phyloP scores from a whole-genome alignment of 2,797 vertebrate genomes.

The Liparis tanakae region DNA sequence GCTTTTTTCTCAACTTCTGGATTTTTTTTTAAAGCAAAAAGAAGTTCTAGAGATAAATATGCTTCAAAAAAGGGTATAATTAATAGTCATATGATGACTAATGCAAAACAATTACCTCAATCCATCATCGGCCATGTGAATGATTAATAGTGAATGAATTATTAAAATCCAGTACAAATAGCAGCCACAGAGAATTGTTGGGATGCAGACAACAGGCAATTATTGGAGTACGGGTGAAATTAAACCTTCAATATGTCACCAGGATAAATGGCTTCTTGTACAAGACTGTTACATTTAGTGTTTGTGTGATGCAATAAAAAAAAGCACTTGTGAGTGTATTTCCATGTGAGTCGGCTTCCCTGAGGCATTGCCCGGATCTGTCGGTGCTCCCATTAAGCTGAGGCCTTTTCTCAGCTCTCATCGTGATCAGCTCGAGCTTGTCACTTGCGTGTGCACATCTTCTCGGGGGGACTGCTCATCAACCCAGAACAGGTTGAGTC shows the following conservation, averaged over 20 bases:
- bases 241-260: not conserved
- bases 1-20: not conserved
- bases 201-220: not conserved
- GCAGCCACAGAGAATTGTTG: not conserved
- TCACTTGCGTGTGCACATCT: constrained; percentile 57
- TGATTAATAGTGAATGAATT: not conserved
- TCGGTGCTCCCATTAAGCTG: constrained; percentile 55
- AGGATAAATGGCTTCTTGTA: not conserved
- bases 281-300: not conserved
- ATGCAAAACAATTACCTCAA: not conserved
- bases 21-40: not conserved
- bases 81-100: not conserved
- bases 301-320: not conserved
- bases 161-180: not conserved
- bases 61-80: not conserved
- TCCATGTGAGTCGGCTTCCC: constrained; percentile 35
- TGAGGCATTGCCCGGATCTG: constrained; percentile 54
- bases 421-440: constrained; percentile 68
- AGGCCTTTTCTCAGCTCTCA: constrained; percentile 51
- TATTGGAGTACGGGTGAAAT: not conserved
- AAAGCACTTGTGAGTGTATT: constrained; percentile 25
- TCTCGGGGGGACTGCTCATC: constrained; percentile 49
- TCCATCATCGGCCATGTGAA: not conserved
- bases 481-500: constrained; percentile 48
- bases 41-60: not conserved